Evolutionary conservation across 1,140 invertebrate genomes (phyloP), one percentile per base, ranked within the genome.

Genomic region (Pseudomyrmex gracilis): DNA sequence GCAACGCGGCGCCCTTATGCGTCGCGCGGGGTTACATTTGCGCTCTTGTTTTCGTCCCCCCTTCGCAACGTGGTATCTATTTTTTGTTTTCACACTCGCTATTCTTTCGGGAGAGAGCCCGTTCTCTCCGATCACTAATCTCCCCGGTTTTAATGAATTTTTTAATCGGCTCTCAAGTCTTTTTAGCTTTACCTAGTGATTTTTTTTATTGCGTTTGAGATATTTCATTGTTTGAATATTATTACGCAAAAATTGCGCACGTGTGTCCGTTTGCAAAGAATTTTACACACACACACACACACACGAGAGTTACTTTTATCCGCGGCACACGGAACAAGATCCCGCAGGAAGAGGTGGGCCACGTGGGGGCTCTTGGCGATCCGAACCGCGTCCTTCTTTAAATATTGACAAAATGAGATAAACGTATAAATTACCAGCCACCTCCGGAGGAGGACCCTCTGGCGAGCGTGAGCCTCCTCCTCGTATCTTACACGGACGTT

Each of bases 331-430:
- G 73, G 80, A 89, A 85, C 88, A 70, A 87, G 87, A 90, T 88
- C 73, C 80, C 63, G 71, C 68, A 55, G 85, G 86, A 77, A 74
- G 73, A 77, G 82, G 70, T 84, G 80, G 67, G 60, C 68, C 73
- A 49, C 57, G 60, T 49, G 61, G 61, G 66, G 51, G 55, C 61
- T 77, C 63, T 53, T 82, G 10, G 63, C 67, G 55, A 60, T 17
- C 57, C 67, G 73, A 10, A 66, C 77, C 73, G 73, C 76, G 88
- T 89, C 61, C 89, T 90, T 92, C 87, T 91, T 91, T 91, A 91
- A 93, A 92, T 92, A 93, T 93, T 92, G 91, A 92, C 91, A 88
- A 87, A 91, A 92, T 90, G 87, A 90, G 90, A 91, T 92, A 93
- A 92, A 92, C 88, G 88, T 91, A 92, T 92, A 91, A 92, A 92